Evolutionary conservation across 2,797 vertebrate genomes (phyloP).

Genomic region (Jordanella pulchra): DNA sequence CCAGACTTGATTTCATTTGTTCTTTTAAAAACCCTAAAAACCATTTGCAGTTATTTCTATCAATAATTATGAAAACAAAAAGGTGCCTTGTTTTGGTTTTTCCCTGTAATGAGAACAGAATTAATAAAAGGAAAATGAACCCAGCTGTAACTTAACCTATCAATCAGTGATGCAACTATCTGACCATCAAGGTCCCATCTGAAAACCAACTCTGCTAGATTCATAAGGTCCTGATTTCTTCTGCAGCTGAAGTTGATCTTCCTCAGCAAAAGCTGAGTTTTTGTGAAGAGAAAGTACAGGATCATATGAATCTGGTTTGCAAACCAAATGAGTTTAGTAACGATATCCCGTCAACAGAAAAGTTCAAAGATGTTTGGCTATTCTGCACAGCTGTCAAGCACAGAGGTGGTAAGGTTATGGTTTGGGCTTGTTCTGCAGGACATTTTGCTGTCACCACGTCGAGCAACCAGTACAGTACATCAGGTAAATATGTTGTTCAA

Average conservation of each 20-base stretch:
- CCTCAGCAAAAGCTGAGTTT: too few species aligned
- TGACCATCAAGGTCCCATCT: not conserved
- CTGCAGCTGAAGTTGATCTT: not conserved
- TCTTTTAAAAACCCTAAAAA: not conserved
- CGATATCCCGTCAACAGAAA: too few species aligned
- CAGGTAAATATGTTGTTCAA: not conserved
- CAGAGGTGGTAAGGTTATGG: not conserved
- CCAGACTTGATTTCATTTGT: not conserved
- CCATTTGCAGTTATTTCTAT: not conserved
- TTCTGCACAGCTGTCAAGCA: not conserved
- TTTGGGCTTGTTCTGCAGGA: not conserved
- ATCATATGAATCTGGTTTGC: not conserved
- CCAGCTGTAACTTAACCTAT: not conserved
- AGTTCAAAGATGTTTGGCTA: not conserved
- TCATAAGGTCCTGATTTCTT: not conserved
- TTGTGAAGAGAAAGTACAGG: not conserved
- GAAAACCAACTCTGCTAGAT: not conserved
- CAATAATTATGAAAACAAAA: not conserved
- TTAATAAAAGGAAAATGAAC: not conserved
- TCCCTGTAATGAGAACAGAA: not conserved
- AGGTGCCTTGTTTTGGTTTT: not conserved
- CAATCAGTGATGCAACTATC: slow-evolving; percentile 23
- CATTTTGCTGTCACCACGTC: not conserved
- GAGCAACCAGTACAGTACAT: not conserved
- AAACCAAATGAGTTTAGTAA: not conserved